Evolutionary conservation across 2,888 invertebrate genomes (phyloP).

Genomic region (Acheta domesticus): DNA sequence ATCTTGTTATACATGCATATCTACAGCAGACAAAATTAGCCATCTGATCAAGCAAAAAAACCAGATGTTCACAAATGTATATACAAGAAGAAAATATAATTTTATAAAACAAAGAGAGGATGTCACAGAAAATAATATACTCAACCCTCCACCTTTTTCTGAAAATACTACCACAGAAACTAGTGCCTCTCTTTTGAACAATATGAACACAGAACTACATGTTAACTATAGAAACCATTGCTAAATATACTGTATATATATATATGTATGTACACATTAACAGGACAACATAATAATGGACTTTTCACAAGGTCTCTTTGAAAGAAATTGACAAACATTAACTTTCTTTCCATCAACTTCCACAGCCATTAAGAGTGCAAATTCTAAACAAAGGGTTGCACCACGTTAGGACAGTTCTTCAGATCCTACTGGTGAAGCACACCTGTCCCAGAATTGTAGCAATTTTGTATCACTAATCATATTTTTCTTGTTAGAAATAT

Average conservation of each 20-base stretch:
- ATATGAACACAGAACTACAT: slow-evolving; percentile 27
- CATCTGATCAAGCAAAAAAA: slow-evolving; percentile 25
- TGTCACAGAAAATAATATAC: slow-evolving; percentile 26
- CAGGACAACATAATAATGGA: slow-evolving; percentile 27
- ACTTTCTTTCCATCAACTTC: background rate
- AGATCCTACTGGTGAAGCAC: too few species aligned
- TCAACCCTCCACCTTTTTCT: slow-evolving; percentile 31
- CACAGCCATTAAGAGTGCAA: background rate
- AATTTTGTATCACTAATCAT: too few species aligned
- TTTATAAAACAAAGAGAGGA: slow-evolving; percentile 26
- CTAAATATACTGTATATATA: background rate
- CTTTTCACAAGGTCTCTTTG: slow-evolving; percentile 24
- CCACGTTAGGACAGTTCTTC: too few species aligned
- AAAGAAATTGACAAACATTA: slow-evolving; percentile 25
- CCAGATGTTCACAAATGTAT: slow-evolving; percentile 27
- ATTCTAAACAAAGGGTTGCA: background rate
- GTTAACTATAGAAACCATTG: slow-evolving; percentile 22
- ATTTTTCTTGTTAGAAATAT: too few species aligned
- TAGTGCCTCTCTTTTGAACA: slow-evolving; percentile 19
- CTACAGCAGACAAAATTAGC: slow-evolving; percentile 29
- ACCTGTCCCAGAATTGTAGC: too few species aligned
- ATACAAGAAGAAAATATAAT: slow-evolving; percentile 25
- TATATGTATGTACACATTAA: slow-evolving; percentile 30
- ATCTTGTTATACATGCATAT: slow-evolving; percentile 20
- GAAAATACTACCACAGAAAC: slow-evolving; percentile 24